Base-by-base conservation (phyloP, 2,113 vertebrate species). In the Megaceryle maxima region DNA sequence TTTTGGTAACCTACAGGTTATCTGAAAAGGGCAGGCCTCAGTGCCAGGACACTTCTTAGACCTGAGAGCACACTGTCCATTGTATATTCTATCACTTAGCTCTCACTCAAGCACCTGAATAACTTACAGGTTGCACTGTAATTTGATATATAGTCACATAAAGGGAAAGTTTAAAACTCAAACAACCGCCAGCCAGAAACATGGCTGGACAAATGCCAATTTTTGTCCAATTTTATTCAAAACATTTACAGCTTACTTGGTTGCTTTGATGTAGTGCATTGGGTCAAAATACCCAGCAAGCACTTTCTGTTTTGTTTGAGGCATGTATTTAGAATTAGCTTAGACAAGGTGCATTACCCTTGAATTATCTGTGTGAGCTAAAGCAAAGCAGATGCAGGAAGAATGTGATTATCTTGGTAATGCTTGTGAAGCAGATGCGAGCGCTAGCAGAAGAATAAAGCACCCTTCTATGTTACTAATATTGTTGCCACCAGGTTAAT, bases 341-440 rank as follows among this genome's bases (percentile, higher is more conserved):
- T 94, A 97, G 96, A 96, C 96, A 97, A 96, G 95, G 96, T 96
- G 96, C 95, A 97, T 97, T 96, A 92, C 95, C 90, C 94, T 96
- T 96, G 94, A 97, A 97, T 97, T 96, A 96, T 96, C 88, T 94
- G 87, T 91, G 95, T 94, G 93, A 97, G 93, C 87, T 91, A 95
- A 93, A 97, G 97, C 92, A 97, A 97, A 96, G 94, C 95, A 97
- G 94, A 96, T 94, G 96, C 95, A 95, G 94, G 77, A 93, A 87
- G 95, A 96, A 97, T 92, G 93, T 95, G 94, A 97, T 97, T 96
- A 95, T 94, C 92, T 93, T 87, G 83, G 92, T 96, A 97, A 95
- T 83, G 93, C 93, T 96, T 93, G 85, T 93, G 96, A 96, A 96
- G 79, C 90, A 93, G 97, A 93, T 87, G 90, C 37, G 5, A 95